phyloP scores from a whole-genome alignment of 1,140 invertebrate species.

The Drusus annulatus region DNA sequence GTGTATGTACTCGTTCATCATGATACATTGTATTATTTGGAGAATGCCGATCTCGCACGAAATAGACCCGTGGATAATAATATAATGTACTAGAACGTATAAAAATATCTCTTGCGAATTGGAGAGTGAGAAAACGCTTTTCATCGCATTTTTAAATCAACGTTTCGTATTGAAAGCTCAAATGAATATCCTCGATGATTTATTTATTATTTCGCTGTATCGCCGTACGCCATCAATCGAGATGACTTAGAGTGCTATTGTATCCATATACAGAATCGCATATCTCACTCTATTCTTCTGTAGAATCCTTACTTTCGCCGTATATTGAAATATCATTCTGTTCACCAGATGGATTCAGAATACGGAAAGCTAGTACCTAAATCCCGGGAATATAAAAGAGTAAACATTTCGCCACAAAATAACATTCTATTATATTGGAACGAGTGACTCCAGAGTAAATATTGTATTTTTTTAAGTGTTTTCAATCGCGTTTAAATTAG shows the following conservation, averaged over 20 bases:
- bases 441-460: too few species aligned
- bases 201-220: conserved; percentile 32
- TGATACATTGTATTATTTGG: background rate
- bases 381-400: too few species aligned
- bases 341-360: background rate
- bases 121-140: background rate
- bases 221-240: conserved; percentile 12
- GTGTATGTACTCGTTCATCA: background rate
- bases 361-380: too few species aligned
- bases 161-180: conserved; percentile 18
- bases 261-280: background rate
- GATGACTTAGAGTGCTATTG: conserved; percentile 32
- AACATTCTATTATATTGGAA: too few species aligned
- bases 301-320: background rate
- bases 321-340: conserved; percentile 33
- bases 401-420: too few species aligned
- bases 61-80: background rate
- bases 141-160: conserved; percentile 30
- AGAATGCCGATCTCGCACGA: background rate
- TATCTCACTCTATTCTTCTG: conserved; percentile 9
- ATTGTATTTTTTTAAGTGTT: too few species aligned
- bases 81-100: background rate
- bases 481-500: too few species aligned
- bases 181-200: conserved; percentile 26
- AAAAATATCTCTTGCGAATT: background rate